Conservation (phyloP, 2,113 vertebrate species). For the Alces alces region DNA sequence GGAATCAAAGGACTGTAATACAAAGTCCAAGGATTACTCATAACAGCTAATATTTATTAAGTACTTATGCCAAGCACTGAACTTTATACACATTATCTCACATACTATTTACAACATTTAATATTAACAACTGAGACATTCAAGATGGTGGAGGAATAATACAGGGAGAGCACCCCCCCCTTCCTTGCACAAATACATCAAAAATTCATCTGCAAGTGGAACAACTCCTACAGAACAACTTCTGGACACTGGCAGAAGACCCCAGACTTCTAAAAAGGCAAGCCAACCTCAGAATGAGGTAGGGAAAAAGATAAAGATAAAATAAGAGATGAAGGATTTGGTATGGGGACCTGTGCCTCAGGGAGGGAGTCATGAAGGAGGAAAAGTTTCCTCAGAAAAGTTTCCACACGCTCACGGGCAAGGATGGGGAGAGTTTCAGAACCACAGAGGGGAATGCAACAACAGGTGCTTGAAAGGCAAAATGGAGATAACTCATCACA, state of each 20-base stretch:
- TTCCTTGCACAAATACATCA: background rate
- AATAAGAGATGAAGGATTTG: background rate
- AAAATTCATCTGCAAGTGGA: background rate
- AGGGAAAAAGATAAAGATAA: background rate
- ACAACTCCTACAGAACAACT: background rate
- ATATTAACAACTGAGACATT: background rate
- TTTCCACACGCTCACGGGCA: background rate
- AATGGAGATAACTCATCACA: background rate
- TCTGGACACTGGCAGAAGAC: background rate
- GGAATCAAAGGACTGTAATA: background rate
- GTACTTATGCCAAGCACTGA: background rate
- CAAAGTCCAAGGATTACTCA: background rate
- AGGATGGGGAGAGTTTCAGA: background rate
- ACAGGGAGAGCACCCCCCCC: background rate
- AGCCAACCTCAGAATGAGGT: background rate
- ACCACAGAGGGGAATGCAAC: background rate
- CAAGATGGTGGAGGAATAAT: background rate
- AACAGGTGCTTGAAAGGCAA: background rate
- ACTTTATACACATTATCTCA: background rate
- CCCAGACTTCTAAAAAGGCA: background rate
- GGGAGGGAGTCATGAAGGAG: background rate
- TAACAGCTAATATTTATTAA: constrained; percentile 1
- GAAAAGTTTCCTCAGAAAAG: background rate
- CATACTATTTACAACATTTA: constrained; percentile 26
- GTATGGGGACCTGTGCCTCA: background rate